Conservation (phyloP, 2,797 vertebrate genomes). For the Menidia menidia region DNA sequence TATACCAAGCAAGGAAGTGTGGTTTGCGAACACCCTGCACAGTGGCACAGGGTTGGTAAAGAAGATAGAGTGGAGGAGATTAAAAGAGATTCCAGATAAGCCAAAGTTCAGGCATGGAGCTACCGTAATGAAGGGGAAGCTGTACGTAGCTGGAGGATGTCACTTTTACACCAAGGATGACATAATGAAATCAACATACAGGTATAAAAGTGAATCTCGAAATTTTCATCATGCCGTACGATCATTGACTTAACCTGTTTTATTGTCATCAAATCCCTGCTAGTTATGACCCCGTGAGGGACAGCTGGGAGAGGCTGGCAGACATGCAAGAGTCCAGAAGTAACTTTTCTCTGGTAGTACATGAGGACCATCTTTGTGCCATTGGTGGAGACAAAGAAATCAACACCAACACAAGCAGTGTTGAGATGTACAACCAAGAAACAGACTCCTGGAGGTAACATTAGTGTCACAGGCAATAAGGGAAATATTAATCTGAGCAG, state of each 20-base stretch:
- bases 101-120: conserved; percentile 86
- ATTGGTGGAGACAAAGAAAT: conserved; percentile 83
- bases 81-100: conserved; percentile 84
- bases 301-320: conserved; percentile 75
- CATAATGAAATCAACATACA: conserved; percentile 89
- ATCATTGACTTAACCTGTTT: neutral
- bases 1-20: conserved; percentile 83
- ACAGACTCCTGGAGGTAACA: conserved; percentile 82
- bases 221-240: neutral
- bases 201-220: conserved; percentile 72
- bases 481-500: neutral
- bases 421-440: conserved; percentile 79
- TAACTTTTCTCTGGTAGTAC: conserved; percentile 76
- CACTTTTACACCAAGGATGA: conserved; percentile 86
- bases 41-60: conserved; percentile 85
- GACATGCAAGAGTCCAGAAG: conserved; percentile 83
- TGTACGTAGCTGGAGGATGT: conserved; percentile 91
- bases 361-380: conserved; percentile 67
- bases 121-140: conserved; percentile 71
- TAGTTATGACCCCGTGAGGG: conserved; percentile 76
- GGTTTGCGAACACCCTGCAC: conserved; percentile 87
- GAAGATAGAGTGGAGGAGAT: conserved; percentile 84
- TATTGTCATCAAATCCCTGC: neutral
- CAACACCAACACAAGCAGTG: conserved; percentile 78
- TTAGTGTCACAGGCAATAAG: neutral